Evolutionary conservation across 2,888 invertebrate species (phyloP), one percentile per base, ranked within the genome.

Genomic region (Hypena proboscidalis): DNA sequence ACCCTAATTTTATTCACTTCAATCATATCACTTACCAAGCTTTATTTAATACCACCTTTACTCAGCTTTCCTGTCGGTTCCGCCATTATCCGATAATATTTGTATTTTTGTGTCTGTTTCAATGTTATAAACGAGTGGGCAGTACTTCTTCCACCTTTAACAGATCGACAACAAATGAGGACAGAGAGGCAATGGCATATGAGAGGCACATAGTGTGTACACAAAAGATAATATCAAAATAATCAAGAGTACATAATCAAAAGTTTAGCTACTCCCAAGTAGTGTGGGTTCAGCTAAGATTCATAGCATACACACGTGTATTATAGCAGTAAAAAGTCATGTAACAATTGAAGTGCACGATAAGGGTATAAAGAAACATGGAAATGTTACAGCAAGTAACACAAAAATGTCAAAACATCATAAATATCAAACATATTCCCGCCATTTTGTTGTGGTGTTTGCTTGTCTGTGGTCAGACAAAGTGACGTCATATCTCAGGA

Each of bases 141-240:
- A 55, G 58, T 61, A 64, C 54, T 48, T 78, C 80, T 70, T 73
- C 70, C 79, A 88, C 89, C 90, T 89, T 90, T 74, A 90, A 90
- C 88, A 90, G 83, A 89, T 72, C 78, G 84, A 85, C 79, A 86
- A 85, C 74, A 80, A 45, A 70, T 74, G 60, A 78, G 74, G 77
- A 77, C 68, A 81, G 74, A 76, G 74, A 82, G 58, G 70, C 60
- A 74, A 80, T 81, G 76, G 84, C 76, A 79, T 65, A 77, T 74
- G 77, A 71, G 70, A 74, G 48, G 60, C 70, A 67, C 53, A 68
- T 70, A 74, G 58, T 53, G 60, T 64, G 68, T 64, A 70, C 54
- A 73, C 55, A 64, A 73, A 62, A 74, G 65, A 71, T 66, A 67
- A 76, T 58, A 56, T 67, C 54, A 67, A 67, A 59, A 60, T 43